Evolutionary conservation across 2,113 vertebrate genomes (phyloP).

Genomic region (Mormoops blainvillei): DNA sequence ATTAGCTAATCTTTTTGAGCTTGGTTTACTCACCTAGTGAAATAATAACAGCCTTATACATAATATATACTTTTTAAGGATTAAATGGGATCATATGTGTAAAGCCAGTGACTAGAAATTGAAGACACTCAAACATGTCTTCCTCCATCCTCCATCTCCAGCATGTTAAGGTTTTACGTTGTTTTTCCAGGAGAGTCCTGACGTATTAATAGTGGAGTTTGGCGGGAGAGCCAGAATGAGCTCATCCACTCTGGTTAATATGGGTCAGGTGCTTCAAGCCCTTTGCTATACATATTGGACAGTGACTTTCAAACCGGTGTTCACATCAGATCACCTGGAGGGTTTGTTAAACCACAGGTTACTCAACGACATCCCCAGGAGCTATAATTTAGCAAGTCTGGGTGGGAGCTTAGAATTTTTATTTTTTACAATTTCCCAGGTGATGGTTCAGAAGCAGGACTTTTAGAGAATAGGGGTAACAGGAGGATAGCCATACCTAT

Average conservation of each 20-base stretch:
- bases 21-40: background rate
- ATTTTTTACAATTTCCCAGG: background rate
- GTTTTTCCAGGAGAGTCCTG: background rate
- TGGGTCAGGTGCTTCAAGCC: background rate
- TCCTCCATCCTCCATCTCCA: background rate
- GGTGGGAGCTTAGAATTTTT: background rate
- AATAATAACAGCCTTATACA: background rate
- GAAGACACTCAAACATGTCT: background rate
- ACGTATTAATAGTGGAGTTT: fast-evolving
- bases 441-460: background rate
- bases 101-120: background rate
- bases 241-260: background rate
- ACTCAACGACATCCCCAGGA: background rate
- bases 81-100: background rate
- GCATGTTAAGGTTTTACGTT: background rate
- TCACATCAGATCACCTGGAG: background rate
- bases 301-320: background rate
- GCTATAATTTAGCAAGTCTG: background rate
- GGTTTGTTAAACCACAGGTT: background rate
- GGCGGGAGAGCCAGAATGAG: background rate
- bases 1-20: background rate
- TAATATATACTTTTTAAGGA: background rate
- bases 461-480: background rate
- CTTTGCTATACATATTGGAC: background rate
- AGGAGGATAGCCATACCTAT: background rate